Evolutionary conservation across 2,888 invertebrate species (phyloP), one percentile per base, ranked within the genome.

Genomic region (Zygogramma bicolorata): DNA sequence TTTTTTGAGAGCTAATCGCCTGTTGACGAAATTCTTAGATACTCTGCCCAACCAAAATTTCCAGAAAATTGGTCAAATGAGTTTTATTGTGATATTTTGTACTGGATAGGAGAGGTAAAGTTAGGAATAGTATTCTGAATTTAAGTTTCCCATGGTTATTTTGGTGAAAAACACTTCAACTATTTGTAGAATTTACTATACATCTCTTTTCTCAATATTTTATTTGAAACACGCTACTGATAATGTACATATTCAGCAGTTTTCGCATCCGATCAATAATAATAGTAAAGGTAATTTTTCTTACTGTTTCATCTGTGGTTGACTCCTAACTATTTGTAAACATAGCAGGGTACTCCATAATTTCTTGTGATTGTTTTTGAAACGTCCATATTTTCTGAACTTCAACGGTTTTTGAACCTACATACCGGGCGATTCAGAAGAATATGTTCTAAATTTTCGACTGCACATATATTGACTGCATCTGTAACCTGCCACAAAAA

Each of bases 401-500:
- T 79, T 77, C 74, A n/a, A 60, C 57, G 58, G 65, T 67, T 53
- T 58, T 40, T 27, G 63, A 10, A 18, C 46, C 8, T 3, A 46
- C 8, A 40, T 71, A 65, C 60, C 59, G 81, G 82, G 77, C 72
- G 77, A 79, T 83, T 82, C 82, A 83, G 83, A 81, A 82, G 71
- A 76, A 81, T 79, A 78, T 79, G 81, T 80, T 80, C 77, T 77
- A 81, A 81, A 80, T 78, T 81, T 82, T 62, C 27, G 42, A 62
- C 84, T 84, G 83, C 82, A 84, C 83, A 80, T 81, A n/a, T n/a
- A 81, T 77, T 80, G 83, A 84, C 84, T 84, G 83, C 80, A 82
- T 84, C 78, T 79, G 75, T 75, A 81, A 84, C 84, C 84, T 85
- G 85, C 85, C 85, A 84, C 82, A 81, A 73, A 79, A 81, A 59